Base-by-base conservation (phyloP, 1,140 invertebrate genomes). In the Leptoteleia sp. region DNA sequence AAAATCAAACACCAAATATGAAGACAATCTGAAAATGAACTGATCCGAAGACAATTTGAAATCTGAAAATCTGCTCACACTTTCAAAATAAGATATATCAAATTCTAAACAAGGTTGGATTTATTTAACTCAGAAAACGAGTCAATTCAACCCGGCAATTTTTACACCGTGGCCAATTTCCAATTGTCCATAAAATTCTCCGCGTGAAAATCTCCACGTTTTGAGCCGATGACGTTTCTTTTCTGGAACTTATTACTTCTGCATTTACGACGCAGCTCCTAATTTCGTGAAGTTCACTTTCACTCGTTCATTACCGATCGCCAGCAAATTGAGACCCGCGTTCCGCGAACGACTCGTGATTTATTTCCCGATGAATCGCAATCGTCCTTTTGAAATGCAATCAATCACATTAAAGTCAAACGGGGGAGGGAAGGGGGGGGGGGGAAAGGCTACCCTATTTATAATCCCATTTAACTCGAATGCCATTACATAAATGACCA, bases 241-340 rank as follows among this genome's bases (percentile, higher is more conserved):
- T 50, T 47, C 27, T 8, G 0, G 27, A 11, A 40, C 33, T 25
- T 45, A 40, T 67, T 31, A 68, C 43, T 33, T 37, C 35, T 40
- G 6, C 54, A 27, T 71, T 61, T 52, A 54, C 22, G 9, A 33
- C 52, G 40, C 43, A n/a, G 43, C 8, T 67, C 19, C 43, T 71
- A 52, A 67, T 67, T 71, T 64, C 29, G 19, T 47, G 65, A 64
- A 50, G 59, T 65, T 77, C 16, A 65, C 73, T 77, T 70, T 77
- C 73, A 50, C 73, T 45, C 13, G 50, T 52, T 16, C 38, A 50
- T 33, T 47, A 52, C 9, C 35, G 37, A 50, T 50, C 8, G 19
- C 31, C 27, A 40, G 50, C 73, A 29, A 70, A 61, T 52, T 55
- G 25, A 62, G 29, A 54, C 27, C 38, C 12, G 1, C n/a, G 0